These are phyloP conservation scores for Oscheius sp. DNA, from an alignment of 2,888 invertebrate genomes.

Conservation along the genomic window DNA sequence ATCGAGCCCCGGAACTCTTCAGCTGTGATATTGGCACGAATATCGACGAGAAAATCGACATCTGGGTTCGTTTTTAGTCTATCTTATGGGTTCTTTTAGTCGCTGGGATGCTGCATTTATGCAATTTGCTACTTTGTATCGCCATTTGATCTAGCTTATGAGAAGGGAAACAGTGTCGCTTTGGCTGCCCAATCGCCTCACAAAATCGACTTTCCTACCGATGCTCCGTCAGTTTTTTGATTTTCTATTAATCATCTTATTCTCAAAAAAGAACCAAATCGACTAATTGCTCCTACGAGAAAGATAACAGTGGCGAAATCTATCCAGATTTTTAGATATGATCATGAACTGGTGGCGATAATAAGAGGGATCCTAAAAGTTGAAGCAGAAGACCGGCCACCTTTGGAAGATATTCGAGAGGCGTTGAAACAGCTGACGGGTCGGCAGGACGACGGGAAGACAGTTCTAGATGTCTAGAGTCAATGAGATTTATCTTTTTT, in stretches of 20 bases:
- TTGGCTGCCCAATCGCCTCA: slow-evolving; percentile 77
- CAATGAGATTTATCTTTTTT: no score
- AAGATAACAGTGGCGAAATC: no score
- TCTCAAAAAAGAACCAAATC: no score
- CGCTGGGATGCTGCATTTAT: slow-evolving; percentile 85
- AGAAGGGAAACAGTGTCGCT: slow-evolving; percentile 86
- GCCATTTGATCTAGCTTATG: slow-evolving; percentile 84
- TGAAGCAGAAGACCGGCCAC: slow-evolving; percentile 32
- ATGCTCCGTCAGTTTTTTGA: slow-evolving; percentile 22
- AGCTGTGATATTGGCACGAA: slow-evolving; percentile 83
- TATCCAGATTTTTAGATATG: slow-evolving; percentile 17
- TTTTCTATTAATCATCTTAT: background rate
- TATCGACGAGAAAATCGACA: slow-evolving; percentile 85
- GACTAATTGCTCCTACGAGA: no score
- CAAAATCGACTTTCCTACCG: slow-evolving; percentile 45
- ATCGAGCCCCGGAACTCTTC: slow-evolving; percentile 86
- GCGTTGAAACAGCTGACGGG: background rate
- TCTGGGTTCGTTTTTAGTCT: slow-evolving; percentile 78
- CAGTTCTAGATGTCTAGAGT: no score
- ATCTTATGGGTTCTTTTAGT: slow-evolving; percentile 74
- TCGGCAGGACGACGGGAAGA: no score
- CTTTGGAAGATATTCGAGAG: slow-evolving; percentile 21
- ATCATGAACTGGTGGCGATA: slow-evolving; percentile 21
- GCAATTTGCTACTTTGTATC: slow-evolving; percentile 86
- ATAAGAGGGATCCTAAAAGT: slow-evolving; percentile 36